These are phyloP conservation scores for Pardosa pseudoannulata DNA, from an alignment of 2,888 invertebrate species.

Conservation along the genomic window DNA sequence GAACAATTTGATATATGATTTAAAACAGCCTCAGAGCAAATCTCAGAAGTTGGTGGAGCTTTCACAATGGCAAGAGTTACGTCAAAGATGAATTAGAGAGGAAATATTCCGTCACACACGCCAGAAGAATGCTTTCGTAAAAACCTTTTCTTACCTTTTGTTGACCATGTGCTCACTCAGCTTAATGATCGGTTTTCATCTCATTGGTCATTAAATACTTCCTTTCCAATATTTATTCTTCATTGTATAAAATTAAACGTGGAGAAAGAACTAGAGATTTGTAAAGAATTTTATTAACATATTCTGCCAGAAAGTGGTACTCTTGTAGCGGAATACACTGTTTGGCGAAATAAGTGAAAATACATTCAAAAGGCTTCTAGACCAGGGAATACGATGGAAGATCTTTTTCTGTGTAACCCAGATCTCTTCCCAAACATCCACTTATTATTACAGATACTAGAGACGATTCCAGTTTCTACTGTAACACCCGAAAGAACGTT, in stretches of 20 bases:
- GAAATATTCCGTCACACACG: background rate
- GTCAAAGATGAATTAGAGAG: constrained; percentile 3
- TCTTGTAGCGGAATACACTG: too few relatives aligned
- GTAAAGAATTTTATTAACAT: too few relatives aligned
- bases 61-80: background rate
- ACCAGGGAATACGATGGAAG: too few relatives aligned
- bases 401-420: too few relatives aligned
- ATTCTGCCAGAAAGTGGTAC: too few relatives aligned
- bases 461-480: background rate
- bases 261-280: too few relatives aligned
- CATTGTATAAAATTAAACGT: too few relatives aligned
- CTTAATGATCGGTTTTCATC: too few relatives aligned
- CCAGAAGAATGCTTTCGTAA: constrained; percentile 7
- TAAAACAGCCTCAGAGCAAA: background rate
- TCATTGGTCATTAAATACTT: too few relatives aligned
- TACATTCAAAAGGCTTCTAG: too few relatives aligned
- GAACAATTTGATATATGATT: background rate
- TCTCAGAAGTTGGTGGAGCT: background rate
- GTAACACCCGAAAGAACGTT: background rate
- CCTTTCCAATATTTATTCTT: too few relatives aligned
- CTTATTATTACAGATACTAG: background rate
- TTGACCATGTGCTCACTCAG: constrained; percentile 1
- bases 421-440: background rate
- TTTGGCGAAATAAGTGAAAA: too few relatives aligned
- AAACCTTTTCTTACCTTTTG: constrained; percentile 2